phyloP scores from a whole-genome alignment of 2,888 invertebrate genomes.

The Oscheius myriophilus region DNA sequence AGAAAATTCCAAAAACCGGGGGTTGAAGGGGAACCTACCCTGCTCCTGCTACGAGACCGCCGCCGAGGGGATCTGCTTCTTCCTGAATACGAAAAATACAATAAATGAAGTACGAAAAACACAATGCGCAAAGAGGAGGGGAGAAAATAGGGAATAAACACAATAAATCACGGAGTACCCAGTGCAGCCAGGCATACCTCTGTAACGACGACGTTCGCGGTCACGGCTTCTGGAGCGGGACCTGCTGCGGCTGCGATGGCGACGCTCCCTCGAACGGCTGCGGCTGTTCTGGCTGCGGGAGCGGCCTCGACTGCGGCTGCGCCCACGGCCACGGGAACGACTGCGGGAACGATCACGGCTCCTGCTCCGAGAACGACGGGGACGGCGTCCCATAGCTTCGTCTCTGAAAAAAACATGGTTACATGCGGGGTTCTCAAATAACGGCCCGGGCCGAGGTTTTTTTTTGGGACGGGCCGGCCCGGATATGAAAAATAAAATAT shows the following conservation, averaged over 20 bases:
- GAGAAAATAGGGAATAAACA: not conserved
- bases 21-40: constrained; percentile 12
- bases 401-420: too few species aligned
- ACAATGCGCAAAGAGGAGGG: not conserved
- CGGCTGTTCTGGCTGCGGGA: not conserved
- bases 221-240: constrained; percentile 2
- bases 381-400: not conserved
- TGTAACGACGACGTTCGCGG: constrained; percentile 8
- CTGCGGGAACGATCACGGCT: constrained; percentile 4
- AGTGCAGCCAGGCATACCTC: constrained; percentile 6
- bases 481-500: too few species aligned
- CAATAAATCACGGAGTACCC: too few species aligned
- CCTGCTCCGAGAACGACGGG: constrained; percentile 14
- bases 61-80: constrained; percentile 22
- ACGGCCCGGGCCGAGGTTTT: too few species aligned
- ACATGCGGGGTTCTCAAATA: too few species aligned
- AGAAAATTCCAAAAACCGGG: constrained; percentile 12
- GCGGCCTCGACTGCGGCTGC: constrained; percentile 12
- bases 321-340: not conserved
- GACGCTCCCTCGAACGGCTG: constrained; percentile 3
- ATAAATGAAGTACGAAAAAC: not conserved
- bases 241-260: not conserved
- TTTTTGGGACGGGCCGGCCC: too few species aligned
- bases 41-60: constrained; percentile 34
- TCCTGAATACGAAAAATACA: constrained; percentile 11